Evolutionary conservation across 2,888 invertebrate genomes (phyloP).

Genomic region (Trachelus stipa): DNA sequence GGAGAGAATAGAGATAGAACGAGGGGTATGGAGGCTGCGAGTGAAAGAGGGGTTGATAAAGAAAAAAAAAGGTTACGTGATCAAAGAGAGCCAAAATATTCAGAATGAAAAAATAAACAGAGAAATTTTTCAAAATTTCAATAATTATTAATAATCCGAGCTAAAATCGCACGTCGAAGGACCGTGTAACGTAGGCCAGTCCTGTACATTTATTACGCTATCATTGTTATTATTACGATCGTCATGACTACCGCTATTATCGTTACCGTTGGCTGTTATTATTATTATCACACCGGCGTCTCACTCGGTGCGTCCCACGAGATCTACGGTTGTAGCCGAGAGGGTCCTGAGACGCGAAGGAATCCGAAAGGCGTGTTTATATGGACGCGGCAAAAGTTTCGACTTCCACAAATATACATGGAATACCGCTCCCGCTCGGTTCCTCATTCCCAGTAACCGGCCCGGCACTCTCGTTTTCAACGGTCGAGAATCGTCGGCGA

Average conservation of each 20-base stretch:
- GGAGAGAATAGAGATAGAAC: constrained; percentile 29
- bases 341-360: too few relatives aligned
- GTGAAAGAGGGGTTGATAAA: constrained; percentile 7
- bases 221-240: constrained; percentile 28
- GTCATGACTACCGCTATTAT: constrained; percentile 31
- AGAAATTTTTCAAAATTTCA: constrained; percentile 32
- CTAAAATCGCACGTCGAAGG: too few relatives aligned
- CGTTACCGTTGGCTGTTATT: constrained; percentile 18
- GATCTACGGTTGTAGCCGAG: too few relatives aligned
- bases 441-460: too few relatives aligned
- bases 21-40: constrained; percentile 22
- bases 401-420: constrained; percentile 30
- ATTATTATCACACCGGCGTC: too few relatives aligned
- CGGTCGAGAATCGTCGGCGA: not conserved
- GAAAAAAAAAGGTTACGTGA: not conserved
- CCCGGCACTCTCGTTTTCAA: not conserved
- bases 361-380: constrained; percentile 19
- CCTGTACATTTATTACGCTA: too few relatives aligned
- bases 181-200: too few relatives aligned
- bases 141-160: too few relatives aligned
- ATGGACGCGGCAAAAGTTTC: constrained; percentile 14
- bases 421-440: constrained; percentile 6
- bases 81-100: not conserved
- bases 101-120: constrained; percentile 1
- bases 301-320: too few relatives aligned